A percentile compares a stretch with the other conserved stretches of the same genome.
These are phyloP conservation scores for Pangasius larnaudii DNA, from an alignment of 2,797 vertebrate species.

Conservation along the genomic window DNA sequence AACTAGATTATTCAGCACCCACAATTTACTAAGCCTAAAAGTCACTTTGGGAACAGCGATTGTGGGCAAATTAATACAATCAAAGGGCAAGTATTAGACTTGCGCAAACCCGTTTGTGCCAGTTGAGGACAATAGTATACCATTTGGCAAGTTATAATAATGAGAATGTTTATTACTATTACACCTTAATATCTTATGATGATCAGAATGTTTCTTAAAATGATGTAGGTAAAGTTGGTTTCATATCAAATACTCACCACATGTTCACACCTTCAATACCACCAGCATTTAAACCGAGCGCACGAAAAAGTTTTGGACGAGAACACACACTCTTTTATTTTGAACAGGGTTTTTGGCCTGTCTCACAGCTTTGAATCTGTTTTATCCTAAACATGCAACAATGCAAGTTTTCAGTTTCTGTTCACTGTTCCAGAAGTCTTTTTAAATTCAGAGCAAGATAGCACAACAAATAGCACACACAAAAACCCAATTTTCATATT, in stretches of 20 bases:
- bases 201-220: background rate
- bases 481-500: constrained; percentile 9
- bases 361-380: background rate
- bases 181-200: background rate
- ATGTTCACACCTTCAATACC: background rate
- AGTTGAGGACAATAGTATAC: background rate
- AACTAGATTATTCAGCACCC: background rate
- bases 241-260: background rate
- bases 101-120: background rate
- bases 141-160: background rate
- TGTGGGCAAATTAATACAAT: constrained; percentile 1
- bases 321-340: background rate
- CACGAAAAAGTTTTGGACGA: background rate
- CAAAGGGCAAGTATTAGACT: background rate
- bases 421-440: constrained; percentile 2
- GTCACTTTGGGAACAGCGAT: background rate
- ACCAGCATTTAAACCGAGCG: too few relatives aligned
- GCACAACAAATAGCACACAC: background rate
- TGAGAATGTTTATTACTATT: background rate
- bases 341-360: background rate
- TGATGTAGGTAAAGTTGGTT: background rate
- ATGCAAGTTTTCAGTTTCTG: background rate
- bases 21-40: background rate
- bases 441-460: background rate
- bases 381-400: background rate